These are phyloP conservation scores for Scolanthus callimorphus DNA, from an alignment of 92 coral and sea anemone species.

Conservation along the genomic window DNA sequence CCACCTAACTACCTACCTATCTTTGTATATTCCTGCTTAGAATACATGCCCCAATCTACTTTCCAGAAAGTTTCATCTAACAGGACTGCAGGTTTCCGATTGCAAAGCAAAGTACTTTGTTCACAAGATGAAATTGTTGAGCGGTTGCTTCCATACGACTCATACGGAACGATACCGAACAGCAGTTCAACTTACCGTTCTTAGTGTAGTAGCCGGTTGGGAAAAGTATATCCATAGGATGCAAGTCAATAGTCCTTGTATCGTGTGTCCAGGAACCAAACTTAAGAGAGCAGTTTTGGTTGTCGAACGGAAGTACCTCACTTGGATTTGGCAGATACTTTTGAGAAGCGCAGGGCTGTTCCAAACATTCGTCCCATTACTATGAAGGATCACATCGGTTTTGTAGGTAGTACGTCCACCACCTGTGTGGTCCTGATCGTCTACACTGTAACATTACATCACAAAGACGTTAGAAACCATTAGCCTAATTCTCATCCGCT, in stretches of 20 bases:
- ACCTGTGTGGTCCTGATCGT: constrained; percentile 37
- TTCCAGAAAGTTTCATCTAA: no score
- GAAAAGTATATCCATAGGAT: constrained; percentile 43
- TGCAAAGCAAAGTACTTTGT: no score
- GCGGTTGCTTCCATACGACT: no score
- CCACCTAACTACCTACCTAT: no score
- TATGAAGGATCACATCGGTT: constrained; percentile 16
- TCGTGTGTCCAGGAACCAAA: constrained; percentile 83
- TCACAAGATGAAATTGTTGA: no score
- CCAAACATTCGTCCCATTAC: constrained; percentile 35
- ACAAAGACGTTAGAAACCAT: background rate
- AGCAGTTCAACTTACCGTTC: no score
- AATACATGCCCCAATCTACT: no score
- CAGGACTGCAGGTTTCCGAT: no score
- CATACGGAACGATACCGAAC: no score
- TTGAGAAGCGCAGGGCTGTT: constrained; percentile 80
- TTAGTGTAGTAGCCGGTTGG: constrained; percentile 48
- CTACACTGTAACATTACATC: constrained; percentile 24
- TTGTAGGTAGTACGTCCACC: constrained; percentile 55
- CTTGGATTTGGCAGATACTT: constrained; percentile 71
- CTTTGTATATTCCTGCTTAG: no score
- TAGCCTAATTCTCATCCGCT: no score
- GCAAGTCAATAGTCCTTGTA: constrained; percentile 37
- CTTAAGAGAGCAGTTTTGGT: constrained; percentile 67
- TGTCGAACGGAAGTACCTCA: constrained; percentile 77